phyloP scores from a whole-genome alignment of 1,140 invertebrate species.

The Ganaspis sp. region DNA sequence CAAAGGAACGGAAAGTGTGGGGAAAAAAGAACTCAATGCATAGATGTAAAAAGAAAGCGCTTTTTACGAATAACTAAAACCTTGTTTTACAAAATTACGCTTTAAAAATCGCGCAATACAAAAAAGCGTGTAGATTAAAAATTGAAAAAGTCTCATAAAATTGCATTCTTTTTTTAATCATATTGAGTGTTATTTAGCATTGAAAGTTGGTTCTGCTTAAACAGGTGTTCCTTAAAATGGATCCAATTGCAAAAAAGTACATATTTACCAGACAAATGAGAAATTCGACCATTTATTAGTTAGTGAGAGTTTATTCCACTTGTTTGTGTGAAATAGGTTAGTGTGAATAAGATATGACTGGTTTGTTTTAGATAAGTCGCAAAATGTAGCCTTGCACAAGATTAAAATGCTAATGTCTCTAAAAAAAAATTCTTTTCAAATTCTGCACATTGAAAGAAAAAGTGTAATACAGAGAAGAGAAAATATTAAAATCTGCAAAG shows the following conservation, averaged over 20 bases:
- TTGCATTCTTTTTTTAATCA: not conserved
- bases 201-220: not conserved
- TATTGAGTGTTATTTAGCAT: not conserved
- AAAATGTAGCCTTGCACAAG: constrained; percentile 6
- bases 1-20: too few species aligned
- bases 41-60: too few species aligned
- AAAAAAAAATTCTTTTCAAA: too few species aligned
- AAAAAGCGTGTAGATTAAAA: not conserved
- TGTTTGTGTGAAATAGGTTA: constrained; percentile 5
- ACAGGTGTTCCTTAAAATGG: not conserved
- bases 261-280: not conserved
- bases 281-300: constrained; percentile 10
- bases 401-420: constrained; percentile 2
- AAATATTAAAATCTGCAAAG: not conserved
- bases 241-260: not conserved
- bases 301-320: not conserved
- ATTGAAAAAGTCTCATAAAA: not conserved
- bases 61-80: too few species aligned
- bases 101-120: not conserved
- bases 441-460: too few species aligned
- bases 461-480: not conserved
- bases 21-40: too few species aligned
- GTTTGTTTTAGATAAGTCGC: constrained; percentile 13
- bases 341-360: not conserved
- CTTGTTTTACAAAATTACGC: not conserved